Base-by-base conservation (phyloP, 2,888 invertebrate species). In the Drosophila setosimentum region DNA sequence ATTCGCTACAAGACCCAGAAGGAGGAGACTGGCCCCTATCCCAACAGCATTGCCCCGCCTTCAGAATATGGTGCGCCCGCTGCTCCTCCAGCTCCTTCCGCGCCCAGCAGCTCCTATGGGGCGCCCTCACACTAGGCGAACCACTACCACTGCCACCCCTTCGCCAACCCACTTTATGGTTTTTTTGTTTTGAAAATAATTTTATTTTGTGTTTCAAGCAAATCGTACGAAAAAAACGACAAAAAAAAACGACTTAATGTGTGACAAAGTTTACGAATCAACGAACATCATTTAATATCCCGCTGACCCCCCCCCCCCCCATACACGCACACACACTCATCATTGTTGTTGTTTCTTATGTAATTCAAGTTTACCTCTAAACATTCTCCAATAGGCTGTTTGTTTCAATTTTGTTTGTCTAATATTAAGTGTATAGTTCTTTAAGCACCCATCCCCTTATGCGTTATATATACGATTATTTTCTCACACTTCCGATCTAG, bases 1-100 rank as follows among this genome's bases (percentile, higher is more conserved):
- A 96, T 96, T 92, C 94, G 96, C 89, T 96, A 96, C 94, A 96
- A 96, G 94, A 96, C 96, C 66, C 96, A 96, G 79, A 93, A 93
- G 84, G 93, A 93, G 78, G 93, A 93, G 72, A 82, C 91, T 54
- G 92, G 93, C 16, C 92, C 93, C 40, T 93, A 93, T 77, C 93
- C 93, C 57, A 92, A 93, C 72, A 93, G 93, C 69, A 92, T 93
- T 83, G 85, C 92, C 29, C 92, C 93, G 53, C 85, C 91, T 5
- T 87, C 92, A 24, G 93, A 93, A 50, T 93, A 93, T 80, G 93
- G 93, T 71, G 92, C 93, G 33, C 93, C 93, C 57, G 83, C 89
- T 55, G 83, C 73, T 18, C 88, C 92, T 11, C 84, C 92, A 33
- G 89, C 90, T 37, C 92, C 92, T n/a, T 89, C 92, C 7, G 89